Percentiles rank a stretch among this genome's conserved stretches.
Conservation (phyloP, 2,888 invertebrate genomes). For the Cosmorhoe ocellata region DNA sequence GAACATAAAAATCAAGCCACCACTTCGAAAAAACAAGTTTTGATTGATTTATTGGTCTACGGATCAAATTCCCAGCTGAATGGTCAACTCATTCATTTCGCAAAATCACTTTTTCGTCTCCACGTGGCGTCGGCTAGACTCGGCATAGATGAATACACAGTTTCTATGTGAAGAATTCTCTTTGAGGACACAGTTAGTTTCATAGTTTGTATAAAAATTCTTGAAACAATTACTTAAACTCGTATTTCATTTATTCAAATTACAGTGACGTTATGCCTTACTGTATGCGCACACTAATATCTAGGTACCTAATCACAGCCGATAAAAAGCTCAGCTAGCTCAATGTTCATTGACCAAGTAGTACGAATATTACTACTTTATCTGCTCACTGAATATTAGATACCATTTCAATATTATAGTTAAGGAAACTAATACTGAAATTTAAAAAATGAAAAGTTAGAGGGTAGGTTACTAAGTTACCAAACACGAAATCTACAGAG, state of each 20-base stretch:
- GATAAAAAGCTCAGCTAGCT: neutral
- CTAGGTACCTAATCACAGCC: constrained; percentile 3
- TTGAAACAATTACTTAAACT: constrained; percentile 48
- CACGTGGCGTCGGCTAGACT: constrained; percentile 42
- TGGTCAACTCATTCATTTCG: constrained; percentile 58
- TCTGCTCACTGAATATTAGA: too few species aligned
- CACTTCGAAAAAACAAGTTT: constrained; percentile 24
- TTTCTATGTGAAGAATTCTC: constrained; percentile 1
- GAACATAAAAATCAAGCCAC: constrained; percentile 15
- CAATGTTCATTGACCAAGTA: neutral
- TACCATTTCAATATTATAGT: too few species aligned
- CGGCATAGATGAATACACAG: neutral
- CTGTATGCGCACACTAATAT: constrained; percentile 22
- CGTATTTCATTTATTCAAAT: constrained; percentile 52
- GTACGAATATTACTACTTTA: too few species aligned
- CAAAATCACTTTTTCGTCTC: constrained; percentile 64
- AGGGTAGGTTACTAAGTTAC: too few species aligned
- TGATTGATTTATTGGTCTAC: constrained; percentile 36
- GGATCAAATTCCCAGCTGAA: constrained; percentile 50
- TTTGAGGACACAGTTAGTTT: neutral
- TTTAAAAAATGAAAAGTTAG: too few species aligned
- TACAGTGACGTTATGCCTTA: constrained; percentile 31
- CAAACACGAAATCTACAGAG: too few species aligned
- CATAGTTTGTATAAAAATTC: constrained; percentile 7
- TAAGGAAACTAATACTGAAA: too few species aligned